Evolutionary conservation across 2,888 invertebrate genomes (phyloP).

Genomic region (Agrotis clavis): DNA sequence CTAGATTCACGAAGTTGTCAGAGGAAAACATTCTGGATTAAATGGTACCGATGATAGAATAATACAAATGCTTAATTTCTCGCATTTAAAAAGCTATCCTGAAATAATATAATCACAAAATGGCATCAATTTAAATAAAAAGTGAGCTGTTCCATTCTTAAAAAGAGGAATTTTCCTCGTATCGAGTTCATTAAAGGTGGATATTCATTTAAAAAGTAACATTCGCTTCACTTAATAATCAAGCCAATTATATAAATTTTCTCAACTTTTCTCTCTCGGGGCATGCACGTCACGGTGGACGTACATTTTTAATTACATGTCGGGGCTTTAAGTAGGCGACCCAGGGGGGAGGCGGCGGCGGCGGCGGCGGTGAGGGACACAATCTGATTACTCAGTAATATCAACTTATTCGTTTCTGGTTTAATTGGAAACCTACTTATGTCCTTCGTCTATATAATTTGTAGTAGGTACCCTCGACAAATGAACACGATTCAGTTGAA

Average conservation of each 20-base stretch:
- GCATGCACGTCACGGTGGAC: slow-evolving; percentile 14
- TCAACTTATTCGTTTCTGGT: slow-evolving; percentile 40
- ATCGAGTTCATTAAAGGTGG: slow-evolving; percentile 4
- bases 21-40: neutral
- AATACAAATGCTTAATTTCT: neutral
- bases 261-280: slow-evolving; percentile 5
- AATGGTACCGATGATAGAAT: neutral
- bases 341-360: neutral
- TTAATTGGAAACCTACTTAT: slow-evolving; percentile 39
- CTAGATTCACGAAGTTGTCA: too few relatives aligned
- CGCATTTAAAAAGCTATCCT: neutral
- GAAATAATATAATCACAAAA: neutral
- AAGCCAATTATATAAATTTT: slow-evolving; percentile 35
- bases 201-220: slow-evolving; percentile 27
- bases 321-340: slow-evolving; percentile 38
- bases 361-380: neutral
- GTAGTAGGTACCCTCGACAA: neutral
- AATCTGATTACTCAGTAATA: slow-evolving; percentile 46
- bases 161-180: neutral
- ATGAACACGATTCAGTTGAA: slow-evolving; percentile 20
- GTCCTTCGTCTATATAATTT: slow-evolving; percentile 20
- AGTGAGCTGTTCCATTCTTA: neutral
- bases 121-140: slow-evolving; percentile 1
- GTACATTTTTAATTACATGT: slow-evolving; percentile 52
- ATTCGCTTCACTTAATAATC: slow-evolving; percentile 32